Evolutionary conservation across 1,140 invertebrate species (phyloP).

Genomic region (Aphelinus atriplicis): DNA sequence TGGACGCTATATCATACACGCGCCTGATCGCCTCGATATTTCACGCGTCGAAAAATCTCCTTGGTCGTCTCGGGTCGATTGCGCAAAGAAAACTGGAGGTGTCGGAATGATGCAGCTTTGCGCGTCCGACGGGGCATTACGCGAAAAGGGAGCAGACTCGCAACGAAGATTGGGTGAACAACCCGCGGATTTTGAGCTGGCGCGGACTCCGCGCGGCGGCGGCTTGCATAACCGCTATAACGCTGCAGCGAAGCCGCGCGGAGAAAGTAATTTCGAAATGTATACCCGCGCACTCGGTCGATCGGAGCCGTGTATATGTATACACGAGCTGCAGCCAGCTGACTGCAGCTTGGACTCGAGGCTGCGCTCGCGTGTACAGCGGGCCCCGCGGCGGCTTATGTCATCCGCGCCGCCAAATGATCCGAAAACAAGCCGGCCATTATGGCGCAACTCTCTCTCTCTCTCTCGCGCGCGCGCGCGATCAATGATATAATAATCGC

Average conservation of each 20-base stretch:
- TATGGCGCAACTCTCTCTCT: slow-evolving; percentile 18
- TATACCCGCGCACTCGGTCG: too few species aligned
- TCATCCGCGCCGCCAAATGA: slow-evolving; percentile 16
- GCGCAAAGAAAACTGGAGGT: too few species aligned
- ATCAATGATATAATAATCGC: slow-evolving; percentile 16
- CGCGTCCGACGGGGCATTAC: slow-evolving; percentile 21
- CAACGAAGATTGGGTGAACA: slow-evolving; percentile 59
- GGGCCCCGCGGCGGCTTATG: slow-evolving; percentile 9
- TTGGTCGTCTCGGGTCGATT: too few species aligned
- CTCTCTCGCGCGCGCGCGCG: too few species aligned
- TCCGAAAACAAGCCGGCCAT: slow-evolving; percentile 15
- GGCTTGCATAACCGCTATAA: slow-evolving; percentile 6
- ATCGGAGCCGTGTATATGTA: too few species aligned
- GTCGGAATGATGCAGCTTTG: neutral
- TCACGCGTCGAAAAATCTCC: too few species aligned
- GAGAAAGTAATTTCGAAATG: slow-evolving; percentile 47
- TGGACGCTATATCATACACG: too few species aligned
- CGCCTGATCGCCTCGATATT: too few species aligned
- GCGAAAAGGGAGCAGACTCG: slow-evolving; percentile 28
- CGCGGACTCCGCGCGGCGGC: neutral
- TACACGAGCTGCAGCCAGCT: too few species aligned
- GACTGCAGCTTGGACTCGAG: too few species aligned
- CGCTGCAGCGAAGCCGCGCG: slow-evolving; percentile 18
- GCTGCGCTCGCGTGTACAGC: too few species aligned
- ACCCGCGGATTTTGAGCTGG: slow-evolving; percentile 43